Evolutionary conservation across 92 coral and sea anemone genomes (phyloP).

Genomic region (Desmophyllum pertusum): DNA sequence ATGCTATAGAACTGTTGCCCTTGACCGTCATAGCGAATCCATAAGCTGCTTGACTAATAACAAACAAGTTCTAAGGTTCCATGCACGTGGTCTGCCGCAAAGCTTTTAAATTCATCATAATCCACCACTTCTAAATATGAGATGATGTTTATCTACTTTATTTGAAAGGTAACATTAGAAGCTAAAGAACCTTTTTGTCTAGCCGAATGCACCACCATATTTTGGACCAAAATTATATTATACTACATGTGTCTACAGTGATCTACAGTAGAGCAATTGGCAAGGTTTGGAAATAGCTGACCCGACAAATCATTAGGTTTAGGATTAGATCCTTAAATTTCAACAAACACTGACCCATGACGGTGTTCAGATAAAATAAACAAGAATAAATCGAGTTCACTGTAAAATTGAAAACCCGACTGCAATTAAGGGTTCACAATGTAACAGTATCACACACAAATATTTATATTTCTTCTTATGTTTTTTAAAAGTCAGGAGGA

Average conservation of each 20-base stretch:
- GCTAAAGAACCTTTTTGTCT: not conserved
- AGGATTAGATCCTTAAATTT: not conserved
- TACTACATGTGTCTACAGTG: too few species aligned
- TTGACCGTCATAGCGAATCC: slow-evolving; percentile 12
- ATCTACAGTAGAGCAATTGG: not conserved
- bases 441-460: not conserved
- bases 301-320: not conserved
- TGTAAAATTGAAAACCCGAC: too few species aligned
- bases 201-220: not conserved
- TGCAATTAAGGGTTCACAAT: not conserved
- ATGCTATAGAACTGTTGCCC: not conserved
- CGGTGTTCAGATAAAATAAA: not conserved
- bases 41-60: not conserved
- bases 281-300: not conserved
- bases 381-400: not conserved
- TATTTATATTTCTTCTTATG: not conserved
- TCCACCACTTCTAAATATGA: not conserved
- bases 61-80: slow-evolving; percentile 14
- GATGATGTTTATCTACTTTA: not conserved
- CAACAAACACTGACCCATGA: not conserved
- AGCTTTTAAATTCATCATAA: not conserved
- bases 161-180: not conserved
- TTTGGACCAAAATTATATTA: not conserved
- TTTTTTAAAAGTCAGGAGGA: not conserved
- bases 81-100: slow-evolving; percentile 18